Base-by-base conservation (phyloP, 2,888 invertebrate species). In the Luperina testacea region DNA sequence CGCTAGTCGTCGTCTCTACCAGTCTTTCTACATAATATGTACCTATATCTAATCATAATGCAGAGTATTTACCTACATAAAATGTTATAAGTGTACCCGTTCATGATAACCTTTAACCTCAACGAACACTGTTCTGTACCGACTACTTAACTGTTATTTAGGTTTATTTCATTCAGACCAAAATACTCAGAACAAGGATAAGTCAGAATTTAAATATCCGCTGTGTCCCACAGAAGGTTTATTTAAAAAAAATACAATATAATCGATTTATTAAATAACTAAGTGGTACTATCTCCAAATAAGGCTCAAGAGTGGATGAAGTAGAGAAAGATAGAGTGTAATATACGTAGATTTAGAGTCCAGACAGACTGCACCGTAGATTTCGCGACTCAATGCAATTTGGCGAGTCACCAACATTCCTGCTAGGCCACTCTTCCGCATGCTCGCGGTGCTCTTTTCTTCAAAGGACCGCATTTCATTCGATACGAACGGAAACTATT, bases 401-500 rank as follows among this genome's bases (percentile, higher is more conserved):
- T 84, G 82, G 82, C 82, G 63, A 69, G 69, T 69, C 42, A 82
- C 84, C 82, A 82, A 82, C 68, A 83, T 84, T 84, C 76, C 42
- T 61, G 59, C 48, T 57, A 75, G 72, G 75, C 7, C 38, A 65
- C 38, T 72, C 72, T 82, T 75, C 84, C 80, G 80, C 72, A 45
- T 75, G 71, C 27, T 45, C 51, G 15, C 59, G 24, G 24, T 78
- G 78, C 57, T 72, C 78, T 72, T 78, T 72, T 78, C n/a, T 79
- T 80, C 63, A 64, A 53, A 53, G 48, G 74, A 68, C 65, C 68
- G 9, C 15, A 68, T 74, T 59, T 74, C 8, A 77, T 77, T 77
- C 13, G 17, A 69, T 59, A 17, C 63, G 1, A 32, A 61, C 20
- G 3, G n/a, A 67, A 71, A 77, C 48, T 81, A 75, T 27, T 73